Percentiles rank a stretch among this genome's conserved stretches.
Evolutionary conservation across 1,140 invertebrate genomes (phyloP).

Genomic region (Andricus grossulariae): DNA sequence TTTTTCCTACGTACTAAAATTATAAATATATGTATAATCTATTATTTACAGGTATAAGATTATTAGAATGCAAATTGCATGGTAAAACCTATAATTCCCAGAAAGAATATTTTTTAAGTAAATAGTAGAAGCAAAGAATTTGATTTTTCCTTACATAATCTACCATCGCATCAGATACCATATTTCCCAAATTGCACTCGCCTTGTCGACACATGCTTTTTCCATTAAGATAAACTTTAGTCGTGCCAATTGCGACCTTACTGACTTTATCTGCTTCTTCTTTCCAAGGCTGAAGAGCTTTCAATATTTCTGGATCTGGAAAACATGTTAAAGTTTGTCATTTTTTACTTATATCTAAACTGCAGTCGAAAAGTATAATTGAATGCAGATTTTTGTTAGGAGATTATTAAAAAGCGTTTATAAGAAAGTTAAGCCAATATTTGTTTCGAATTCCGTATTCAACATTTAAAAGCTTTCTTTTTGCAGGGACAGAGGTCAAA

Average conservation of each 20-base stretch:
- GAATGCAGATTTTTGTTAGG: too few relatives aligned
- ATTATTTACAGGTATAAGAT: too few relatives aligned
- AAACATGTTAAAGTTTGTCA: neutral
- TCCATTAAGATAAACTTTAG: conserved; percentile 76
- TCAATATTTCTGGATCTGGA: conserved; percentile 75
- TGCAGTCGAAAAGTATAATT: too few relatives aligned
- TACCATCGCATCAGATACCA: conserved; percentile 84
- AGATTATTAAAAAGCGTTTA: too few relatives aligned
- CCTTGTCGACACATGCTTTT: conserved; percentile 73
- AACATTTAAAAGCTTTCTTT: too few relatives aligned
- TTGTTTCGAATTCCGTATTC: too few relatives aligned
- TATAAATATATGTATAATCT: neutral
- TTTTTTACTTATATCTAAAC: neutral
- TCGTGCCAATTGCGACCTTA: conserved; percentile 77
- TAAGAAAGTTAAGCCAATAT: too few relatives aligned
- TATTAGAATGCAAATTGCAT: too few relatives aligned
- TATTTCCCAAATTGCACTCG: conserved; percentile 87
- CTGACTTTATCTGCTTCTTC: conserved; percentile 78
- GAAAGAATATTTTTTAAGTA: conserved; percentile 7
- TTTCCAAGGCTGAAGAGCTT: conserved; percentile 79
- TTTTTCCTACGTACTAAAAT: conserved; percentile 66
- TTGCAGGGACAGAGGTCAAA: too few relatives aligned
- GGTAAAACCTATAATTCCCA: too few relatives aligned
- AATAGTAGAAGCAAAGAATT: neutral
- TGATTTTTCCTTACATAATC: conserved; percentile 66